Conservation (phyloP, 1,140 invertebrate genomes). For the Anoplolepis gracilipes region DNA sequence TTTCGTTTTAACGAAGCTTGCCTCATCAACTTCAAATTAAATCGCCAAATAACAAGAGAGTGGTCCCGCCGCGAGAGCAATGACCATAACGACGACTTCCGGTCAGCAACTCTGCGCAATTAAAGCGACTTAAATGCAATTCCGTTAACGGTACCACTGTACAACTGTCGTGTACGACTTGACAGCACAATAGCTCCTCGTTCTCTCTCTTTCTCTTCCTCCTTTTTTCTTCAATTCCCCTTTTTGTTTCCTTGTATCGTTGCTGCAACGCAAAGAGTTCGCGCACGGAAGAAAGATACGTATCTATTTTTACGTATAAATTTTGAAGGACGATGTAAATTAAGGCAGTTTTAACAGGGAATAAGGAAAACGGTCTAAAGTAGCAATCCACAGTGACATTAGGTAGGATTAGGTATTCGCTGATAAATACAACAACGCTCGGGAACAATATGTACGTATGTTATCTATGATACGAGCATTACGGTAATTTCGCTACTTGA, state of each 20-base stretch:
- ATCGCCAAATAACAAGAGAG: conserved; percentile 21
- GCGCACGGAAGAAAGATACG: background rate
- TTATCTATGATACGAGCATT: conserved; percentile 62
- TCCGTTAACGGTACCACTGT: conserved; percentile 69
- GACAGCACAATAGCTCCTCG: conserved; percentile 70
- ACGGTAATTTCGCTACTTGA: conserved; percentile 68
- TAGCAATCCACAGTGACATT: background rate
- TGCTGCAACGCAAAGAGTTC: conserved; percentile 28
- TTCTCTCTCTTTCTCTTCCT: conserved; percentile 26
- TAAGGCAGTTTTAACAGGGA: background rate
- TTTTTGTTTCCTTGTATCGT: conserved; percentile 55
- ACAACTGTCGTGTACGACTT: conserved; percentile 72
- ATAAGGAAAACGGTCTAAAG: background rate
- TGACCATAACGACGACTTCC: conserved; percentile 76
- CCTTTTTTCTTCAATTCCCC: conserved; percentile 21
- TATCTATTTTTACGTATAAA: background rate
- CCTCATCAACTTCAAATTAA: conserved; percentile 27
- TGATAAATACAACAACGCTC: conserved; percentile 27
- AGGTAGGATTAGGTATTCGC: background rate
- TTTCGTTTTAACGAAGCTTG: background rate
- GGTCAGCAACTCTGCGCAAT: conserved; percentile 74
- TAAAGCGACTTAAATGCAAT: conserved; percentile 75
- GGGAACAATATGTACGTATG: conserved; percentile 47
- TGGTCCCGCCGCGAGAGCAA: conserved; percentile 52
- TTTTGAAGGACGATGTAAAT: background rate